Conservation (phyloP, 1,140 invertebrate species). For the Littorina saxatilis region DNA sequence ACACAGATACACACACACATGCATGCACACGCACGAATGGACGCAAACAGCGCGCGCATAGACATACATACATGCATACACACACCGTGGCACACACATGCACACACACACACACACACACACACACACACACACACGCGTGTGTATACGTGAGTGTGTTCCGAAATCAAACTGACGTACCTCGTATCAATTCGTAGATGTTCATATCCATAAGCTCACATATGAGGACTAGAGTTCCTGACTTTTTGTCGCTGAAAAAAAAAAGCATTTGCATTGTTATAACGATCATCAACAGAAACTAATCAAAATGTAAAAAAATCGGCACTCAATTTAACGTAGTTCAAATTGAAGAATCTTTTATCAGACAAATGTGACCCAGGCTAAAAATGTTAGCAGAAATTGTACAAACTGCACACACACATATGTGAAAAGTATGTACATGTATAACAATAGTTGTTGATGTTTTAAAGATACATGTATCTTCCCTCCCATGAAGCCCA, state of each 20-base stretch:
- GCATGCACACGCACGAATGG: conserved; percentile 6
- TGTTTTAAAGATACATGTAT: no score
- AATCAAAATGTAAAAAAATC: no score
- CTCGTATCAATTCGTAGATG: conserved; percentile 82
- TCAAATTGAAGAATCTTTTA: no score
- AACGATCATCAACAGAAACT: no score
- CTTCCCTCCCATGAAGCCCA: no score
- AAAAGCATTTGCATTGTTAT: conserved; percentile 31
- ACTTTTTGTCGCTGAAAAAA: conserved; percentile 76
- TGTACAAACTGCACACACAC: no score
- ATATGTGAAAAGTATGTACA: no score
- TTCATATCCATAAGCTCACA: conserved; percentile 85
- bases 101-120: conserved; percentile 15
- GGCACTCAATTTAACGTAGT: no score
- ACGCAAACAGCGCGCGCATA: conserved; percentile 9
- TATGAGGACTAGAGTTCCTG: conserved; percentile 80
- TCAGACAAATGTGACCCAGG: no score
- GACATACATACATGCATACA: neutral
- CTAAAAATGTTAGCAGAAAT: no score
- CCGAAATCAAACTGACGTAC: conserved; percentile 55
- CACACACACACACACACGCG: conserved; percentile 3
- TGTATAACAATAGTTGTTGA: no score
- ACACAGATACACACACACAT: conserved; percentile 1
- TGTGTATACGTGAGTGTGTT: neutral
- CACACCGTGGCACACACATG: neutral